Base-by-base conservation (phyloP, 2,797 vertebrate species). In the Characodon lateralis region DNA sequence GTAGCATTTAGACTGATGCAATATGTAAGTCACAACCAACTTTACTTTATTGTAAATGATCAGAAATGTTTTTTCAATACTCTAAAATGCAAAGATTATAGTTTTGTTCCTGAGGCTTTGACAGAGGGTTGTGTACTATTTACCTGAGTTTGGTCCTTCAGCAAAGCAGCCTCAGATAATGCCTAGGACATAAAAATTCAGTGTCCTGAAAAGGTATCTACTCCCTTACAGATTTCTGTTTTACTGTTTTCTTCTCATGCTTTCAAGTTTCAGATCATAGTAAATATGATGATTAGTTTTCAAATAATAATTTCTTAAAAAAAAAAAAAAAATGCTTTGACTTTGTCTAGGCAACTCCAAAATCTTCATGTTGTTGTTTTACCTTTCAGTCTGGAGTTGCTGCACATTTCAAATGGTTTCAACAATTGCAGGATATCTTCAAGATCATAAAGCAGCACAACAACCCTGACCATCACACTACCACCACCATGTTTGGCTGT, bases 31-130 rank as follows among this genome's bases (percentile, higher is more conserved):
- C 24, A 28, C 12, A 48, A 12, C 10, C 16, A 69, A 46, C 24
- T 14, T 46, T 43, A n/a, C 18, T 41, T 24, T 2, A 0, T 6
- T 63, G 0, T 61, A 61, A 41, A 41, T 65, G 2, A 65, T 65
- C 61, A 39, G 61, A 14, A 35, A 48, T 2, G 2, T 12, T 48
- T 48, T 48, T 48, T 48, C 9, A 48, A 48, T 10, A 65, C 18
- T 7, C 8, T 35, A 65, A 65, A 65, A 65, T 3, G 50, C 14
- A 18, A 51, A 51, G 16, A 51, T 9, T 3, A 9, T 66, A 2
- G 63, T 12, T 66, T 66, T 63, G 28, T 39, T 65, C 31, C 6
- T 65, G 61, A 66, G 63, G 63, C 63, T 66, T 66, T 66, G 20
- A 22, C 20, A 41, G 20, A 66, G 35, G 35, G 7, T 66, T 66